Evolutionary conservation across 2,888 invertebrate genomes (phyloP), one percentile per base, ranked within the genome.

Genomic region (Epirrita christyi): DNA sequence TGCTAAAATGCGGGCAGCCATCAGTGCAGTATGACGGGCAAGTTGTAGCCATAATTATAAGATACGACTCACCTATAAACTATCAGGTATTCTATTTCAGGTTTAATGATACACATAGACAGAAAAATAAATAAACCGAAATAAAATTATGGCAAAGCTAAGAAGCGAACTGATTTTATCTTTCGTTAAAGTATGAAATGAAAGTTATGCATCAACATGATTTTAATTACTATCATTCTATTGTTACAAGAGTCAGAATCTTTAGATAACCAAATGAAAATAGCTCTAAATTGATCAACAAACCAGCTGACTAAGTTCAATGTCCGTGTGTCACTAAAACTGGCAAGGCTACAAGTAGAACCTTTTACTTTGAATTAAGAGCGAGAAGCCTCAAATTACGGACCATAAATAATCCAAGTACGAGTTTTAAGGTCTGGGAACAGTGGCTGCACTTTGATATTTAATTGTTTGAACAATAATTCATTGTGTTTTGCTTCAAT

Each of bases 281-380:
- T 14, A 44, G 15, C 2, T 40, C 13, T 40, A 11, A 11, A 36
- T 37, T 45, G 8, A 8, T 29, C 6, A 38, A 47, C 21, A 37
- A 50, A 28, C n/a, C 2, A 37, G 50, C 46, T 46, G n/a, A 37
- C 36, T 14, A 27, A 9, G 9, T 42, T 49, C 14, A 55, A 64
- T 62, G 72, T 57, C 71, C 70, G 80, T 81, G 76, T 80, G 77
- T 79, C 78, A 73, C 74, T 75, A 71, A 76, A 70, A 51, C 44
- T 57, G 49, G 74, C 87, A 87, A 88, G 87, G 86, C 82, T 85
- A 75, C 72, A 75, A 71, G 65, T 75, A 44, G 70, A 69, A 71
- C 88, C 86, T 84, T 81, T 88, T 88, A 86, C 87, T 86, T 86
- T 72, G 76, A 76, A 80, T 80, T 76, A 80, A 77, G 75, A 79